Percentiles rank a stretch among this genome's conserved stretches.
These are phyloP conservation scores for Flexamia atlantica DNA, from an alignment of 2,888 invertebrate genomes.

Conservation along the genomic window DNA sequence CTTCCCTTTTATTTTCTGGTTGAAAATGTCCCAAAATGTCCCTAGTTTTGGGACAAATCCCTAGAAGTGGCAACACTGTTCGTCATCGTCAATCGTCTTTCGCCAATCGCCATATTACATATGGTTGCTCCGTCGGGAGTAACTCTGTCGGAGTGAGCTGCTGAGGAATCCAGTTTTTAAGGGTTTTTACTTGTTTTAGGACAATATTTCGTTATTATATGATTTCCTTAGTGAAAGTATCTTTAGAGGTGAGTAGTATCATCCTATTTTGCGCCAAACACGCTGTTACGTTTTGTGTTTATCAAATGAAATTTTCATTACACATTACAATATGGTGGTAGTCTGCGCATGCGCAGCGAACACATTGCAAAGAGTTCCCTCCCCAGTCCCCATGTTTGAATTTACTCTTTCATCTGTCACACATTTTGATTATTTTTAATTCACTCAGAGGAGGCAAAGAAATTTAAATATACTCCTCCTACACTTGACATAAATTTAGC, in stretches of 20 bases:
- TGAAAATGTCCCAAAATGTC: no score
- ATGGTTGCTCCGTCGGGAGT: conserved; percentile 28
- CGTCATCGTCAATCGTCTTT: no score
- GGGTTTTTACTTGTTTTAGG: background rate
- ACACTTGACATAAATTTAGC: no score
- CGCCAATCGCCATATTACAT: conserved; percentile 36
- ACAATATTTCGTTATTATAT: conserved; percentile 47
- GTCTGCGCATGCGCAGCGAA: conserved; percentile 47
- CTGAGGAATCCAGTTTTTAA: background rate
- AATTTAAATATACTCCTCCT: no score
- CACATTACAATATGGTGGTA: conserved; percentile 41
- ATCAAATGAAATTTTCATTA: conserved; percentile 12
- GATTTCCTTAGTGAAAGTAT: conserved; percentile 34
- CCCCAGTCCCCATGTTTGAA: conserved; percentile 1
- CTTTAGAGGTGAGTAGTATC: conserved; percentile 29
- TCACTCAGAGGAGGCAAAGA: background rate
- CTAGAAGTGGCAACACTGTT: no score
- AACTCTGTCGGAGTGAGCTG: background rate
- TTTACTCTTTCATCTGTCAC: background rate
- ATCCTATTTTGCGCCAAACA: background rate
- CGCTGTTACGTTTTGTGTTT: conserved; percentile 16
- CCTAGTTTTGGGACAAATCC: no score
- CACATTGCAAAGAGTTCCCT: background rate
- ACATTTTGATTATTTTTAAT: background rate
- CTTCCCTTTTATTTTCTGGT: no score